Conservation (phyloP, 2,113 vertebrate genomes). For the Carassius auratus region DNA sequence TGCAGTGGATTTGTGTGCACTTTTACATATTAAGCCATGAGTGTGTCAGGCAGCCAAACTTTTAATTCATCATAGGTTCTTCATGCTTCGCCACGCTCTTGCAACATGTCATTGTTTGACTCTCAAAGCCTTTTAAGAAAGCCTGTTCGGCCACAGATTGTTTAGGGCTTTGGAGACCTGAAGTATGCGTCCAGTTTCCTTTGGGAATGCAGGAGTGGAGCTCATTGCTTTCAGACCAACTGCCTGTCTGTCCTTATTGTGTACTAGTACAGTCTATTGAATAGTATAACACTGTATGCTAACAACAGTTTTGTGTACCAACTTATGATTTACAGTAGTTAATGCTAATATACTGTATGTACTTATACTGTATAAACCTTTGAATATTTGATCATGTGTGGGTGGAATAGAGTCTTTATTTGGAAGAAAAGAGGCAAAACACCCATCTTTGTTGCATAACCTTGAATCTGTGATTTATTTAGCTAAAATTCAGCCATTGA, state of each 20-base stretch:
- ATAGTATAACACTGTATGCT: background rate
- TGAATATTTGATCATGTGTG: too few species aligned
- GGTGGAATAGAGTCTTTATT: background rate
- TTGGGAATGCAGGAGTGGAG: slow-evolving; percentile 59
- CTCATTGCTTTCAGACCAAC: slow-evolving; percentile 43
- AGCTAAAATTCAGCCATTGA: slow-evolving; percentile 26
- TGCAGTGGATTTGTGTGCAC: slow-evolving; percentile 39
- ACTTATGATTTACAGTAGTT: too few species aligned
- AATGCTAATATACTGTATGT: too few species aligned
- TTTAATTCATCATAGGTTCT: slow-evolving; percentile 48
- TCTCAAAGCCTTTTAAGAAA: slow-evolving; percentile 63
- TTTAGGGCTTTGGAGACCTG: slow-evolving; percentile 74
- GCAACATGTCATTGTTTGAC: slow-evolving; percentile 68
- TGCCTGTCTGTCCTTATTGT: background rate
- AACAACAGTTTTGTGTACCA: too few species aligned
- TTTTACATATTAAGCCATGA: slow-evolving; percentile 25
- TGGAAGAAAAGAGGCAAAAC: slow-evolving; percentile 19
- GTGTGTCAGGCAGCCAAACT: slow-evolving; percentile 22
- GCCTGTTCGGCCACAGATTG: slow-evolving; percentile 64
- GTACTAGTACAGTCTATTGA: background rate
- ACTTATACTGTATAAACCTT: too few species aligned
- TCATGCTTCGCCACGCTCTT: slow-evolving; percentile 64
- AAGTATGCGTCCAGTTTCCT: slow-evolving; percentile 49
- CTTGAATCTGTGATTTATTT: slow-evolving; percentile 47
- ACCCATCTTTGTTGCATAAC: background rate